Percentiles rank a stretch among this genome's conserved stretches.
These are phyloP conservation scores for Xenops minutus DNA, from an alignment of 2,797 vertebrate genomes.

Conservation along the genomic window DNA sequence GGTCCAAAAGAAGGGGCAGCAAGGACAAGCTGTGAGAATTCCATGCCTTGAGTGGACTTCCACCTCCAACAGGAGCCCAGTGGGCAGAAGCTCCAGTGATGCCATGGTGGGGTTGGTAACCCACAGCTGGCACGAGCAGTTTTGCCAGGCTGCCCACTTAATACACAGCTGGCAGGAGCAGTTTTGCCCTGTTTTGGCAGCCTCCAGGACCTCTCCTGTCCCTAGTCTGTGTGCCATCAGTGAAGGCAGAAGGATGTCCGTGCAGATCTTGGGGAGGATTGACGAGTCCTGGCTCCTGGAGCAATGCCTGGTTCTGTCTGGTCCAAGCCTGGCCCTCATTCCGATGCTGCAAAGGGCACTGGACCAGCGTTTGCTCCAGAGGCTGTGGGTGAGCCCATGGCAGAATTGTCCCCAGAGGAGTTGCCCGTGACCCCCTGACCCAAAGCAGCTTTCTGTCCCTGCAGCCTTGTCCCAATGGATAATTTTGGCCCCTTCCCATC, in stretches of 20 bases:
- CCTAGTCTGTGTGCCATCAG: neutral
- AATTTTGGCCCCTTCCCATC: neutral
- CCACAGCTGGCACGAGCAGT: neutral
- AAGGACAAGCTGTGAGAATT: neutral
- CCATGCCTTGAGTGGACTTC: accelerated
- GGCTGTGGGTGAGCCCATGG: neutral
- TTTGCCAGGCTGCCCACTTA: neutral
- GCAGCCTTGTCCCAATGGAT: neutral
- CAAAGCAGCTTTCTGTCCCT: neutral
- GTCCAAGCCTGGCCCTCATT: neutral
- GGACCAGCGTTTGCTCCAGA: neutral
- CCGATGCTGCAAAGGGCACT: neutral
- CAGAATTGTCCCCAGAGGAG: neutral
- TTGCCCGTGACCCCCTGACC: neutral
- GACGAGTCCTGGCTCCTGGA: neutral
- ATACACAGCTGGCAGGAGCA: neutral
- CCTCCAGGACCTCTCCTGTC: neutral
- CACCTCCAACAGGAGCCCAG: neutral
- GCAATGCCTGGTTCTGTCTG: neutral
- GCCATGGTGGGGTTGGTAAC: neutral
- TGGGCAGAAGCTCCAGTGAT: neutral
- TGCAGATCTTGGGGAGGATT: neutral
- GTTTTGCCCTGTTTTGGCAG: neutral
- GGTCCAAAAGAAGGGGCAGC: neutral
- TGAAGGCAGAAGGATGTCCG: neutral